Percentiles rank a stretch among this genome's conserved stretches.
Evolutionary conservation across 2,888 invertebrate genomes (phyloP).

Genomic region (Drosophila dives): DNA sequence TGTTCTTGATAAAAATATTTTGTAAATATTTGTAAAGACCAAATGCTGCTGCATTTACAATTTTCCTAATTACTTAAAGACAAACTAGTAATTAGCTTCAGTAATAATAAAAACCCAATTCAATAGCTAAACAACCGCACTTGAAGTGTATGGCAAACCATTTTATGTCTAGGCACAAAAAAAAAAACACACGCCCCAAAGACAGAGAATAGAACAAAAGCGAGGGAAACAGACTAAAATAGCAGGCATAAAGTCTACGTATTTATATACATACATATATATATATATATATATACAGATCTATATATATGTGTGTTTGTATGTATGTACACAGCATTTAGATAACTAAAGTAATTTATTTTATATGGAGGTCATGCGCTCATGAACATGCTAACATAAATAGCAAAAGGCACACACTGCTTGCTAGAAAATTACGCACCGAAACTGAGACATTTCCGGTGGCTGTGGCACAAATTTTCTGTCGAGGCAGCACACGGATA

Average conservation of each 20-base stretch:
- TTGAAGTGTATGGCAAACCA: constrained; percentile 7
- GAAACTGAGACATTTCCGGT: constrained; percentile 77
- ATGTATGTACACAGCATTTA: constrained; percentile 59
- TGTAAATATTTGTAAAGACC: background rate
- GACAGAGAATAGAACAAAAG: constrained; percentile 29
- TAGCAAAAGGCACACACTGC: constrained; percentile 63
- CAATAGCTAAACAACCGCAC: constrained; percentile 4
- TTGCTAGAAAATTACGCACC: constrained; percentile 70
- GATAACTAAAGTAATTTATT: constrained; percentile 84
- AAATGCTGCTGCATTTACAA: background rate
- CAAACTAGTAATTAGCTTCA: background rate
- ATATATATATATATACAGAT: background rate
- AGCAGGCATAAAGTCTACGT: background rate
- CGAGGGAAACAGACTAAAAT: constrained; percentile 5
- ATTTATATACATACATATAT: background rate
- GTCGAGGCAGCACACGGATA: constrained; percentile 22
- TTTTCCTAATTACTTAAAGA: background rate
- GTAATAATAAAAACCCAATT: background rate
- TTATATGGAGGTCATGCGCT: constrained; percentile 82
- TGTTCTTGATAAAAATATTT: background rate
- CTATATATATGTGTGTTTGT: background rate
- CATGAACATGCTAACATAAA: constrained; percentile 79
- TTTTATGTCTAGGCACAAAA: constrained; percentile 10
- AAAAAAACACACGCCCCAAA: constrained; percentile 21
- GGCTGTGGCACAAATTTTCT: constrained; percentile 50